Base-by-base conservation (phyloP, 2,797 vertebrate species). In the Novumbra hubbsi region DNA sequence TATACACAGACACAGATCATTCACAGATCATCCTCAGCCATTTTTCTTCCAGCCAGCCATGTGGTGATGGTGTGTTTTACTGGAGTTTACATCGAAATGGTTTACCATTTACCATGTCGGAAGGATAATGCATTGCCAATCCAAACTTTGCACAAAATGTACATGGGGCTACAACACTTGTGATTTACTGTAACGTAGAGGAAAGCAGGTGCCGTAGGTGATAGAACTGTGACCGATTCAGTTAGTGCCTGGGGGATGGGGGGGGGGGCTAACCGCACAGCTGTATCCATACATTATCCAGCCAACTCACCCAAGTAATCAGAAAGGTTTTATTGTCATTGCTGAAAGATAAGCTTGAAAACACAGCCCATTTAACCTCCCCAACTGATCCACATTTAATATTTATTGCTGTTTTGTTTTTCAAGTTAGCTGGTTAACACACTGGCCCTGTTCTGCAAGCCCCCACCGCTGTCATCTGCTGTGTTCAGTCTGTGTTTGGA, bases 131-230 rank as follows among this genome's bases (percentile, higher is more conserved):
- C 34, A 34, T 0, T 65, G 66, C 27, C 52, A 24, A 15, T 21
- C 52, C 7, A 57, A 57, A 57, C 19, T 57, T 57, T 21, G 8
- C 19, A 57, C 52, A 57, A 87, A 86, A n/a, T 21, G 64, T 66
- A 86, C 80, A 76, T 81, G 21, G 7, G 52, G 9, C 83, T 84
- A 86, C 84, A 77, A 84, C 80, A 85, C 88, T 83, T 88, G 86
- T 86, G 90, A 90, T 80, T 73, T 73, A 84, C 78, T 83, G 60
- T 70, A 77, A 85, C 68, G 41, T 17, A 12, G 19, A 28, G 19
- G 57, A 16, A 34, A 71, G 30, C 50, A 21, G n/a, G 50, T 15
- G 49, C 3, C 50, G 41, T 27, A 17, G 30, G 68, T 16, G 45
- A 70, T 45, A 1, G 2, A 45, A 45, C 50, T 71, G 50, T 38